phyloP scores from a whole-genome alignment of 2,888 invertebrate species.

The Diplolepis rosae region DNA sequence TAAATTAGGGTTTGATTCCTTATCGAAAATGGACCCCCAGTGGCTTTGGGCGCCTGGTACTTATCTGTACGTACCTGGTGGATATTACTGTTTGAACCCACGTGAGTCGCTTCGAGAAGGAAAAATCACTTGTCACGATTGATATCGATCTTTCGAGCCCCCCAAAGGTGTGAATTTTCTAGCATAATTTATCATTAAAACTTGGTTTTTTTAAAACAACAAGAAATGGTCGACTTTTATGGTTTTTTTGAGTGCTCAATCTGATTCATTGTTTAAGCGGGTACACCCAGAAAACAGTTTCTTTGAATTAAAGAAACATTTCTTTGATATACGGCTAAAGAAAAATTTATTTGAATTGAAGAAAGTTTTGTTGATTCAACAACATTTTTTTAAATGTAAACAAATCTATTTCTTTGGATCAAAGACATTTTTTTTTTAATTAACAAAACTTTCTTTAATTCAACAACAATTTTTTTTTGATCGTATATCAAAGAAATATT shows the following conservation, averaged over 20 bases:
- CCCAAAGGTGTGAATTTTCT: neutral
- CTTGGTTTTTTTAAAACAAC: neutral
- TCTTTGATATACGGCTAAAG: too few species aligned
- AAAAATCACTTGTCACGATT: conserved; percentile 2
- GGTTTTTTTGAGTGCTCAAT: neutral
- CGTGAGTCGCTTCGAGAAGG: neutral
- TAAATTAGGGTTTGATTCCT: conserved; percentile 24
- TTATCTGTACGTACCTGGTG: neutral
- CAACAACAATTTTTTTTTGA: too few species aligned
- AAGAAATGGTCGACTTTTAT: neutral
- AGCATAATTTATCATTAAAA: neutral
- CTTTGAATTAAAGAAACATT: too few species aligned
- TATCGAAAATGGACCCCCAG: conserved; percentile 6
- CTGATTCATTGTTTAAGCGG: too few species aligned
- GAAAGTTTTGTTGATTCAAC: too few species aligned
- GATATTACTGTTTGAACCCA: neutral
- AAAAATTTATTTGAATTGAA: too few species aligned
- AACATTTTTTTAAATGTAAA: too few species aligned
- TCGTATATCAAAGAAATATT: too few species aligned
- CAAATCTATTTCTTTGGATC: too few species aligned
- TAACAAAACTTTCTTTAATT: too few species aligned
- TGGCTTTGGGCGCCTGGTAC: neutral
- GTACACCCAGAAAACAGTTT: too few species aligned
- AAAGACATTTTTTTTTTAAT: too few species aligned
- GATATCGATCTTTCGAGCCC: neutral